phyloP scores from a whole-genome alignment of 1,140 invertebrate genomes.

The Drosophila triauraria region DNA sequence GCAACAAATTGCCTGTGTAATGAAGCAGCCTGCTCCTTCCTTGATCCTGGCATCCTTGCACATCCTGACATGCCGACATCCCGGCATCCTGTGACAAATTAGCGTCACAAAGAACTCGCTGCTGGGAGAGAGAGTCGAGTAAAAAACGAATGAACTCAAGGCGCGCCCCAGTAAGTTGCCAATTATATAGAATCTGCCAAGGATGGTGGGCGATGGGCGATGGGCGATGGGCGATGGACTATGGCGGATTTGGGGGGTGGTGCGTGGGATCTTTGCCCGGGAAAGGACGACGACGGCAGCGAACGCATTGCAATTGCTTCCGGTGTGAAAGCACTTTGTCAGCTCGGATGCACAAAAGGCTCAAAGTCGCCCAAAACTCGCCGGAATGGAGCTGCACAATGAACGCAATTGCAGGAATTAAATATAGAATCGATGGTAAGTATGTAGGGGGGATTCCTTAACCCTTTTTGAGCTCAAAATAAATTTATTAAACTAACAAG shows the following conservation, averaged over 20 bases:
- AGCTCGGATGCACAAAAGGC: slow-evolving; percentile 65
- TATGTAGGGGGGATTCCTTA: too few relatives aligned
- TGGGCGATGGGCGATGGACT: neutral
- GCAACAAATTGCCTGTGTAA: slow-evolving; percentile 80
- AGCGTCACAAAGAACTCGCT: slow-evolving; percentile 63
- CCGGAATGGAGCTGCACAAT: slow-evolving; percentile 32
- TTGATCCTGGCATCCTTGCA: slow-evolving; percentile 3
- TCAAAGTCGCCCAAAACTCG: slow-evolving; percentile 19
- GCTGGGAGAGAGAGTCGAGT: slow-evolving; percentile 6
- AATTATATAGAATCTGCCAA: slow-evolving; percentile 44
- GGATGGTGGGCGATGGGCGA: neutral
- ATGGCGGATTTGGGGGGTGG: neutral
- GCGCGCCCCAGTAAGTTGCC: slow-evolving; percentile 50
- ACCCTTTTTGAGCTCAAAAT: too few relatives aligned
- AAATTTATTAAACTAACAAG: too few relatives aligned
- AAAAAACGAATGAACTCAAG: slow-evolving; percentile 39
- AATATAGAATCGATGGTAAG: slow-evolving; percentile 5
- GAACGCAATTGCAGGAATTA: slow-evolving; percentile 9
- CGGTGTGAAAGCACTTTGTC: slow-evolving; percentile 82
- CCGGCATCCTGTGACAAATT: slow-evolving; percentile 76
- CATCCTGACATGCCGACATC: slow-evolving; percentile 34
- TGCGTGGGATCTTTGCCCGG: slow-evolving; percentile 2
- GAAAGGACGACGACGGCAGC: slow-evolving; percentile 32
- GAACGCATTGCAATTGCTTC: slow-evolving; percentile 79
- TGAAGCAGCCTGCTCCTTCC: slow-evolving; percentile 49